Evolutionary conservation across 2,888 invertebrate genomes (phyloP).

Genomic region (Orthonevra nobilis): DNA sequence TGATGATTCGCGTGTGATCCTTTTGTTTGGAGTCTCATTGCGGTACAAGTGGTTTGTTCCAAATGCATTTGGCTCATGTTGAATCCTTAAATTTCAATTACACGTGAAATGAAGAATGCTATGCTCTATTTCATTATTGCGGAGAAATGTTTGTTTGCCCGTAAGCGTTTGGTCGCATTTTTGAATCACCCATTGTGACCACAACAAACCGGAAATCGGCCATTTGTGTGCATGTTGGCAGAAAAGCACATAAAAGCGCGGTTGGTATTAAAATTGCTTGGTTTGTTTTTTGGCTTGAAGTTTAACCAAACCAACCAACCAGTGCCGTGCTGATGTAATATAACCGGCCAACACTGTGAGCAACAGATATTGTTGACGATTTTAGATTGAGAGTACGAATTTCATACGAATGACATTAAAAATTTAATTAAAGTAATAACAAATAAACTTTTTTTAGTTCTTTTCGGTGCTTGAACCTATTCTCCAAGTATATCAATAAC

Average conservation of each 20-base stretch:
- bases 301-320: too few species aligned
- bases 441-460: too few species aligned
- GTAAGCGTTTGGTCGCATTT: conserved; percentile 3
- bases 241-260: conserved; percentile 39
- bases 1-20: conserved; percentile 55
- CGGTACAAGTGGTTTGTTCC: conserved; percentile 40
- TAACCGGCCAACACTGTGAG: too few species aligned
- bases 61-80: conserved; percentile 39
- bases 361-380: too few species aligned
- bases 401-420: too few species aligned
- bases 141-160: conserved; percentile 2
- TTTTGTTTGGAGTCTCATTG: conserved; percentile 47
- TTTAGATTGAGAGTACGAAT: too few species aligned
- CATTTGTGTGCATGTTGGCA: conserved; percentile 33
- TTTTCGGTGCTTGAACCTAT: too few species aligned
- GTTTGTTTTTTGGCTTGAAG: not conserved
- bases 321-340: too few species aligned
- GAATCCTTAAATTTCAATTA: conserved; percentile 63
- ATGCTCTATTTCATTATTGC: conserved; percentile 18
- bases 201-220: conserved; percentile 43
- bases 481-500: too few species aligned
- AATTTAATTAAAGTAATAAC: too few species aligned
- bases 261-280: conserved; percentile 22
- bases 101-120: conserved; percentile 55
- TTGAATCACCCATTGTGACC: conserved; percentile 11